Base-by-base conservation (phyloP, 1,140 invertebrate species). In the Tribolium castaneum region DNA sequence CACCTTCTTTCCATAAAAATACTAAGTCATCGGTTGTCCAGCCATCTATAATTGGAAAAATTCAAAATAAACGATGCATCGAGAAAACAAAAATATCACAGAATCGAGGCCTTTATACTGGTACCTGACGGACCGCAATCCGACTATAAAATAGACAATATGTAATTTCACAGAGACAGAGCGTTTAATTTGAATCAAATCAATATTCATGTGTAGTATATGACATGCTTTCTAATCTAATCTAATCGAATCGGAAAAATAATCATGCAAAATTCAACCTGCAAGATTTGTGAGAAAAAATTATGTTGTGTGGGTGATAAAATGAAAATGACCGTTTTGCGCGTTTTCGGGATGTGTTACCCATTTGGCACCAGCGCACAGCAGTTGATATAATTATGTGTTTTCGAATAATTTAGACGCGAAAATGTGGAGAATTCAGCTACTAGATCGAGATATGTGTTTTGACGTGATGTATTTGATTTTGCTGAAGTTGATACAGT, bases 1-100 rank as follows among this genome's bases (percentile, higher is more conserved):
- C 95, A 13, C 93, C 94, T 85, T 96, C 93, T 87, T 98, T 98
- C 97, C 97, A 98, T 80, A 95, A 87, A 87, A 98, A 98, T 79
- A 97, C 94, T 81, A 98, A 90, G 88, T 98, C 97, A 80, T 96
- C 94, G 34, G 96, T 98, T 34, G 97, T 98, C 94, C 97, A 98
- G 81, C 96, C 97, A 88, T 98, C 96, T 98, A 82, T 45, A 84
- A 82, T 39, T 22, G 13, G 35, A 75, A 75, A 35, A 56, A 30
- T n/a, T 66, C 39, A 66, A 35, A 34, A 13, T 66, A 66, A 66
- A 45, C 39, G n/a, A 45, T 30, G 25, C 6, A 30, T 6, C 25
- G 6, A 30, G 6, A 30, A 30, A 30, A 30, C 3, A 30, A 30
- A 30, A 22, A 66, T 35, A 45, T 59, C 10, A 62, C n/a, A 66